These are phyloP conservation scores for Cheumatopsyche charites DNA, from an alignment of 1,140 invertebrate species.

Conservation along the genomic window DNA sequence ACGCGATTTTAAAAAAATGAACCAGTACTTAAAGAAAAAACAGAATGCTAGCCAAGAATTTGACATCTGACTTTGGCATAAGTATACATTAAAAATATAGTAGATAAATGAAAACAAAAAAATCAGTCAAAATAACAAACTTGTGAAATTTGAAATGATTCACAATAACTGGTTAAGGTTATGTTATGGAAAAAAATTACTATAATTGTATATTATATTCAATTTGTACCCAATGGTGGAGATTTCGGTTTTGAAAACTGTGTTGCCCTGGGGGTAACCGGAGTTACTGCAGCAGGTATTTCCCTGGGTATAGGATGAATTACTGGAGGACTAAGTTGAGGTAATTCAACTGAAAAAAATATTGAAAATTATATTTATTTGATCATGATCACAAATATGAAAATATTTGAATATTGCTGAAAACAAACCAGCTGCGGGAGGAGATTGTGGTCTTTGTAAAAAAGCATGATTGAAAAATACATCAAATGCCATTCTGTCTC, in stretches of 20 bases:
- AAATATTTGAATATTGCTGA: no score
- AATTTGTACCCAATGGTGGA: constrained; percentile 32
- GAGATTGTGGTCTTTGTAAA: constrained; percentile 71
- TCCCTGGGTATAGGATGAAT: constrained; percentile 33
- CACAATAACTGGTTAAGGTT: no score
- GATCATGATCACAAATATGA: background rate
- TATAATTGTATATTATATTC: background rate
- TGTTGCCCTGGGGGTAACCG: constrained; percentile 34
- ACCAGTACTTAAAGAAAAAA: background rate
- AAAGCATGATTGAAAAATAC: constrained; percentile 93
- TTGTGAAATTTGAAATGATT: no score
- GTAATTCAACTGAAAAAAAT: constrained; percentile 42
- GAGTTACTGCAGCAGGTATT: constrained; percentile 32
- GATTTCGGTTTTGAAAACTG: constrained; percentile 27
- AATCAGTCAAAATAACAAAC: background rate
- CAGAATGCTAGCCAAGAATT: constrained; percentile 18
- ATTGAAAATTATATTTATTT: background rate
- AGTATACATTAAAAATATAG: constrained; percentile 9
- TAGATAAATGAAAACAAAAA: background rate
- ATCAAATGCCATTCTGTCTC: constrained; percentile 95
- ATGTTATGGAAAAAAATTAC: no score
- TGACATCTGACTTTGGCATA: constrained; percentile 16
- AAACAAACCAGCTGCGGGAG: constrained; percentile 50
- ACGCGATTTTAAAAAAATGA: constrained; percentile 6
- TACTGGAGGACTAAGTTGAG: constrained; percentile 42